Conservation (phyloP, 2,888 invertebrate genomes). For the Notodonta ziczac region DNA sequence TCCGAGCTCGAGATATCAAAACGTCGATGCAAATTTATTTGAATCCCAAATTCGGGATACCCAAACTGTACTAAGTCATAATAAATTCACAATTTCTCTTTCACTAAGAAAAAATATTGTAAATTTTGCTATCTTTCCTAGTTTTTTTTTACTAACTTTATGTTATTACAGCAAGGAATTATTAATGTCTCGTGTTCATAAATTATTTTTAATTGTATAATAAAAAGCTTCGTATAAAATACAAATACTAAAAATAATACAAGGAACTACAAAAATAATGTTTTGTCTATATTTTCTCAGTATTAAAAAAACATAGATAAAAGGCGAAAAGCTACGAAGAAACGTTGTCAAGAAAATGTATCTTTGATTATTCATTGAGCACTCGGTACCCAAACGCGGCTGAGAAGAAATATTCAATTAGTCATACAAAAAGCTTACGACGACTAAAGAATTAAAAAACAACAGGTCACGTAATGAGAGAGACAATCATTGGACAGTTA, state of each 20-base stretch:
- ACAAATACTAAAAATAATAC: too few species aligned
- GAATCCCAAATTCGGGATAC: slow-evolving; percentile 7
- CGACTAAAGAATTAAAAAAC: slow-evolving; percentile 41
- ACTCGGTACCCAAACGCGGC: slow-evolving; percentile 36
- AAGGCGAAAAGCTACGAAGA: slow-evolving; percentile 3
- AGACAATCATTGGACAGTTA: slow-evolving; percentile 3
- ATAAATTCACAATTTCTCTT: slow-evolving; percentile 8
- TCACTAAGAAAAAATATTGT: background rate
- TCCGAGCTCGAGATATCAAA: slow-evolving; percentile 19
- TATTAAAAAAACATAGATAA: background rate
- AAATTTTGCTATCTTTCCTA: too few species aligned
- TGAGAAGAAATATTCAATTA: slow-evolving; percentile 56
- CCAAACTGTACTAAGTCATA: background rate
- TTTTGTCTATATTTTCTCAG: too few species aligned
- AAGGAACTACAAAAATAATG: too few species aligned
- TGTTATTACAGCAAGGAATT: too few species aligned
- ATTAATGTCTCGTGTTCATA: too few species aligned
- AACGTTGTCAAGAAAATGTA: slow-evolving; percentile 37
- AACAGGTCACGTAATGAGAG: slow-evolving; percentile 35
- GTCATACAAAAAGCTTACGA: slow-evolving; percentile 47
- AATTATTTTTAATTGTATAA: too few species aligned
- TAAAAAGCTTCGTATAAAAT: too few species aligned
- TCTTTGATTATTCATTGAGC: slow-evolving; percentile 57
- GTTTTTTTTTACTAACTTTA: too few species aligned
- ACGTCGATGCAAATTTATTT: slow-evolving; percentile 18